Evolutionary conservation across 2,888 invertebrate species (phyloP).

Genomic region (Listrodromus nycthemerus): DNA sequence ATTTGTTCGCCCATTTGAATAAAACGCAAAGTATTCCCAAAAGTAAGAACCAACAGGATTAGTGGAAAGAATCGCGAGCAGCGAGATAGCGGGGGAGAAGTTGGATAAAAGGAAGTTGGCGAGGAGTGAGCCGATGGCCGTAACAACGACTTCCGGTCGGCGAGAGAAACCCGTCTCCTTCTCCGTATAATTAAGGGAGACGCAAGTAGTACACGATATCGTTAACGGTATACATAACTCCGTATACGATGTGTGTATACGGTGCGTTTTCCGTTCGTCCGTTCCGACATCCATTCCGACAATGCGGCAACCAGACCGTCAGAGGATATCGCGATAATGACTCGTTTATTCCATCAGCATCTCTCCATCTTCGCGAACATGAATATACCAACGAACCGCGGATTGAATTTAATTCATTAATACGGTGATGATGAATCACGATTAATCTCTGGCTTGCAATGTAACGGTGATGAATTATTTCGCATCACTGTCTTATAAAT

Average conservation of each 20-base stretch:
- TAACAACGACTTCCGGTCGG: constrained; percentile 77
- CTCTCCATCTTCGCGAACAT: constrained; percentile 11
- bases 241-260: constrained; percentile 23
- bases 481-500: not conserved
- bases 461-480: constrained; percentile 6
- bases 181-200: constrained; percentile 73
- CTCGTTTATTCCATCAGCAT: constrained; percentile 37
- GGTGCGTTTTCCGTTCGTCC: constrained; percentile 38
- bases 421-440: not conserved
- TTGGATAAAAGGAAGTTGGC: constrained; percentile 63
- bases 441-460: not conserved
- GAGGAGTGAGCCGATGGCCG: constrained; percentile 73
- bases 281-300: constrained; percentile 44
- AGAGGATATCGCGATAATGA: constrained; percentile 40
- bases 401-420: constrained; percentile 4
- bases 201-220: constrained; percentile 70
- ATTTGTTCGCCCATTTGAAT: no score
- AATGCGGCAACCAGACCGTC: constrained; percentile 46
- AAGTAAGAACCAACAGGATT: not conserved
- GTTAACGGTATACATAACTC: constrained; percentile 72
- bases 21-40: no score
- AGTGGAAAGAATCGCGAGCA: not conserved
- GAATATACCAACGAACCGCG: not conserved
- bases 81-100: constrained; percentile 40
- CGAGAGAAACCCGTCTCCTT: constrained; percentile 63